Conservation (phyloP, 2,113 vertebrate species). For the Gallinago media region DNA sequence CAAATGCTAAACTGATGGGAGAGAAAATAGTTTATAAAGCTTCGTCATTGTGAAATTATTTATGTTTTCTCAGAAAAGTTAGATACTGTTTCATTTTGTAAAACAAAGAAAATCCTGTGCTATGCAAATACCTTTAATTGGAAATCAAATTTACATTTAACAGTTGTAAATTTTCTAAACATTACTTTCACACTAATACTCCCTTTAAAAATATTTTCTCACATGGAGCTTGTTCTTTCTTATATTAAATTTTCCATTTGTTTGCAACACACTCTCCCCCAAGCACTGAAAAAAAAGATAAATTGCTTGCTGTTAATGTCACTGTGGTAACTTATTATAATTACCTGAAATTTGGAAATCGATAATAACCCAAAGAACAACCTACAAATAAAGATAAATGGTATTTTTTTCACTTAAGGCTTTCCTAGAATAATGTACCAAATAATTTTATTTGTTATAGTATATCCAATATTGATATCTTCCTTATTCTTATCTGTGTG, state of each 20-base stretch:
- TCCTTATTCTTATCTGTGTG: not conserved
- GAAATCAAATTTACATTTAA: not conserved
- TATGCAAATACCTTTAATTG: not conserved
- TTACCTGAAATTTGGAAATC: slow-evolving; percentile 27
- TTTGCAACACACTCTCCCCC: not conserved
- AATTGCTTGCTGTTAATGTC: not conserved
- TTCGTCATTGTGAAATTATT: not conserved
- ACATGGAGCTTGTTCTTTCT: not conserved
- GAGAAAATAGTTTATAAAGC: not conserved
- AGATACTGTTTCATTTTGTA: not conserved
- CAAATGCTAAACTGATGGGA: not conserved
- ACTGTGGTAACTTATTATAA: not conserved
- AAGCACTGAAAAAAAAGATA: not conserved
- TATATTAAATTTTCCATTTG: not conserved
- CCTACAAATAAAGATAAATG: not conserved
- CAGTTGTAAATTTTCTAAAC: not conserved
- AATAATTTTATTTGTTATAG: slow-evolving; percentile 23
- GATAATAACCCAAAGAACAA: not conserved
- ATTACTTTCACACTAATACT: not conserved
- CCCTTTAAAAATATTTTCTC: not conserved
- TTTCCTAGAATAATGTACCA: not conserved
- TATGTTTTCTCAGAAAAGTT: not conserved
- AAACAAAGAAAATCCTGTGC: not conserved
- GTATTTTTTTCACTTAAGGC: not conserved
- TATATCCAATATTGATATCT: not conserved